Evolutionary conservation across 2,797 vertebrate species (phyloP).

Genomic region (Clarias platycephalus): DNA sequence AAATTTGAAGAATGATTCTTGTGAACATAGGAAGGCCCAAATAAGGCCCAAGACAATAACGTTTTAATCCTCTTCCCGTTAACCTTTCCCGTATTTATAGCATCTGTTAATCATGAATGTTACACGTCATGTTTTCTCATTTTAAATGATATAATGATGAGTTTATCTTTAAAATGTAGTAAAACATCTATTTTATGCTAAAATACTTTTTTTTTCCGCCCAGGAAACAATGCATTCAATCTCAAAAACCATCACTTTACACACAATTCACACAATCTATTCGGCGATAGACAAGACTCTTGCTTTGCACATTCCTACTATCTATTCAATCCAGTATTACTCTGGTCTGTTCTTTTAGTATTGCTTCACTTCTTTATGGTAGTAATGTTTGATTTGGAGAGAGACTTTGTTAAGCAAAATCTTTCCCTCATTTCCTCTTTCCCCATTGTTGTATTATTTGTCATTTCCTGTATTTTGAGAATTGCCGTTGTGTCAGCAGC

Average conservation of each 20-base stretch:
- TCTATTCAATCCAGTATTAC: not conserved
- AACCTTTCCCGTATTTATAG: not conserved
- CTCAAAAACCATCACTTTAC: not conserved
- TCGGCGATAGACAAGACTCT: not conserved
- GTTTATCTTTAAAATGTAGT: not conserved
- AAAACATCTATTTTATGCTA: not conserved
- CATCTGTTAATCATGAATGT: not conserved
- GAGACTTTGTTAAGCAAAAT: not conserved
- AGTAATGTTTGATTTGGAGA: not conserved
- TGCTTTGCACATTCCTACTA: not conserved
- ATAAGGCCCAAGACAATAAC: not conserved
- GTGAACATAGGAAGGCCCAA: not conserved
- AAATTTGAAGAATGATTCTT: not conserved
- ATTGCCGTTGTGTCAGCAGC: slow-evolving; percentile 11
- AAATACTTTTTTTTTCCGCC: not conserved
- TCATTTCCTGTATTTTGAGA: slow-evolving; percentile 34
- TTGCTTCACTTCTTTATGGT: not conserved
- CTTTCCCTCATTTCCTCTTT: not conserved
- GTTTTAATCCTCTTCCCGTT: not conserved
- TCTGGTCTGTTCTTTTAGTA: not conserved
- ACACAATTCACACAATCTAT: not conserved
- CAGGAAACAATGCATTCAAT: not conserved
- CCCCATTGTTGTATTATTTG: slow-evolving; percentile 17
- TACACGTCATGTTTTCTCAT: not conserved
- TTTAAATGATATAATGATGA: not conserved